Evolutionary conservation across 2,888 invertebrate genomes (phyloP), one percentile per base, ranked within the genome.

Genomic region (Idaea biselata): DNA sequence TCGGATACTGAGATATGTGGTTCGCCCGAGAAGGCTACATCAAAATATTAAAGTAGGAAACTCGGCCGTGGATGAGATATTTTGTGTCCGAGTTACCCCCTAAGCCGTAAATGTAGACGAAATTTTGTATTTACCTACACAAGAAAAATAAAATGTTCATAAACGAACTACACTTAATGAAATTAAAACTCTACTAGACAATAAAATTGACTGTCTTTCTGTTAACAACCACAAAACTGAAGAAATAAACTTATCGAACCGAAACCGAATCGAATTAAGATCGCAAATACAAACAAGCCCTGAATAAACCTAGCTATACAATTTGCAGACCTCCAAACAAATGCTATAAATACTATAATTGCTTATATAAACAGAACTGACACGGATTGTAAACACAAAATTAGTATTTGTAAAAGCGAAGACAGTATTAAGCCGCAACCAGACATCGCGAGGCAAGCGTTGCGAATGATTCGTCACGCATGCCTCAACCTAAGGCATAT

Each of bases 261-360:
- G 14, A 56, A 56, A 56, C 55, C 14, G 55, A 56, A 56, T 56
- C 16, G 18, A 56, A 56, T 56, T 56, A 56, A 56, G 56, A 56
- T 55, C 55, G 17, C 55, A 62, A 63, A 64, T 59, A 58, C 61
- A 53, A 58, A 59, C 18, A 64, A 44, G 61, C 59, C 56, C 62
- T 58, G 73, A 71, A 75, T 68, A 68, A 70, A 68, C 66, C 69
- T 63, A 71, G 11, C 44, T 11, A 44, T 44, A 44, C 44, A 44
- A 44, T 8, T 44, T 2, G 44, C 44, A 73, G 74, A 74, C 78
- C 77, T 74, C 78, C 73, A 78, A 81, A 83, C 79, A 77, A 74
- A 71, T 72, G 64, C 75, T 80, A 83, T 85, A 84, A 82, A 86
- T 81, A 79, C 80, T 77, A 84, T 84, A 78, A 86, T 83, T 80